phyloP scores from a whole-genome alignment of 2,113 vertebrate species.

The Loxodonta africana region DNA sequence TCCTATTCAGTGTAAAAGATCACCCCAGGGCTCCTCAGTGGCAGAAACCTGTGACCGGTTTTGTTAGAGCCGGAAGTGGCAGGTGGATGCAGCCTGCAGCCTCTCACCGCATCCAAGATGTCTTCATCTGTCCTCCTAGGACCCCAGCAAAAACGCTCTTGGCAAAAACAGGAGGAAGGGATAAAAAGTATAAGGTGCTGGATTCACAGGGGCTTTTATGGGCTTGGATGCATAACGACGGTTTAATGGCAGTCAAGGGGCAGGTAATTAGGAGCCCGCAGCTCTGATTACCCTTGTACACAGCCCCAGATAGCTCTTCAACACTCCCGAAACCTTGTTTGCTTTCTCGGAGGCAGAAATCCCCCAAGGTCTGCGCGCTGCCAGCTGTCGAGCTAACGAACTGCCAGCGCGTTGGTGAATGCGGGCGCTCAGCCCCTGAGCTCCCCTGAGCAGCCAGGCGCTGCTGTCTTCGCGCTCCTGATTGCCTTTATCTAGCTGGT shows the following conservation, averaged over 20 bases:
- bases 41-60: constrained; percentile 82
- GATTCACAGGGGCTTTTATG: constrained; percentile 84
- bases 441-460: constrained; percentile 86
- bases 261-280: constrained; percentile 88
- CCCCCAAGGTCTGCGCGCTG: constrained; percentile 88
- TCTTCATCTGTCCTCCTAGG: constrained; percentile 86
- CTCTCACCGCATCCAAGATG: constrained; percentile 79
- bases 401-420: constrained; percentile 88
- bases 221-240: constrained; percentile 84
- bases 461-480: constrained; percentile 83
- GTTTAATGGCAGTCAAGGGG: constrained; percentile 87
- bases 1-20: constrained; percentile 75
- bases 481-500: constrained; percentile 92
- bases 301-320: constrained; percentile 85
- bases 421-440: constrained; percentile 88
- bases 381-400: constrained; percentile 91
- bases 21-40: background rate
- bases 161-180: constrained; percentile 78
- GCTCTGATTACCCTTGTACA: constrained; percentile 87
- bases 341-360: constrained; percentile 90
- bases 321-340: constrained; percentile 87
- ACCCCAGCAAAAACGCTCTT: constrained; percentile 79
- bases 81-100: constrained; percentile 78
- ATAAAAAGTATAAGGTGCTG: constrained; percentile 82
- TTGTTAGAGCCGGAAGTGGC: constrained; percentile 82